phyloP scores from a whole-genome alignment of 2,888 invertebrate species.

The Tridacna gigas region DNA sequence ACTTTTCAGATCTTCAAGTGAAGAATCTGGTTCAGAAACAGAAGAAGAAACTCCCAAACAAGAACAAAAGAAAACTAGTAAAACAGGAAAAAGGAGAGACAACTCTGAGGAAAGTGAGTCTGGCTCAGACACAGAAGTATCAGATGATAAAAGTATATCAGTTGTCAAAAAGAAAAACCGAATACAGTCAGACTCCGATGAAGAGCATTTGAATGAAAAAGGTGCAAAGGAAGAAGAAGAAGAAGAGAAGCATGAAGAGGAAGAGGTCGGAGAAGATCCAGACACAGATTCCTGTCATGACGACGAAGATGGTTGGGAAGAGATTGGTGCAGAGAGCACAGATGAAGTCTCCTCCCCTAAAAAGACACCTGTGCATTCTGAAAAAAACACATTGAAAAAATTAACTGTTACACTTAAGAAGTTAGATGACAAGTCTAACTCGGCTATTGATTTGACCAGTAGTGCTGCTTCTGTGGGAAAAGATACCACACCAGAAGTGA shows the following conservation, averaged over 20 bases:
- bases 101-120: constrained; percentile 9
- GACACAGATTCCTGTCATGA: constrained; percentile 5
- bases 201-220: constrained; percentile 13
- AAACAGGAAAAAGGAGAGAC: neutral
- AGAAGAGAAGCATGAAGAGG: constrained; percentile 40
- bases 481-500: constrained; percentile 39
- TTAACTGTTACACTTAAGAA: neutral
- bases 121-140: constrained; percentile 42
- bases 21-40: constrained; percentile 48
- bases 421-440: neutral
- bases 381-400: neutral
- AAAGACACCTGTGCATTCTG: neutral
- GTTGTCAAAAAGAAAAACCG: neutral
- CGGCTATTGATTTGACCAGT: constrained; percentile 7
- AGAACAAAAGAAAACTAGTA: neutral
- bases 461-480: neutral
- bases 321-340: constrained; percentile 45
- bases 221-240: constrained; percentile 34
- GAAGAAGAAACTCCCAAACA: constrained; percentile 29
- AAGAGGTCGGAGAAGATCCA: constrained; percentile 35
- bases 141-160: constrained; percentile 32
- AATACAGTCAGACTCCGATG: constrained; percentile 53
- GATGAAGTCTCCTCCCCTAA: constrained; percentile 20
- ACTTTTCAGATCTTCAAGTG: constrained; percentile 41
- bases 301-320: constrained; percentile 42